Conservation (phyloP, 2,888 invertebrate genomes). For the Erebia ligea region DNA sequence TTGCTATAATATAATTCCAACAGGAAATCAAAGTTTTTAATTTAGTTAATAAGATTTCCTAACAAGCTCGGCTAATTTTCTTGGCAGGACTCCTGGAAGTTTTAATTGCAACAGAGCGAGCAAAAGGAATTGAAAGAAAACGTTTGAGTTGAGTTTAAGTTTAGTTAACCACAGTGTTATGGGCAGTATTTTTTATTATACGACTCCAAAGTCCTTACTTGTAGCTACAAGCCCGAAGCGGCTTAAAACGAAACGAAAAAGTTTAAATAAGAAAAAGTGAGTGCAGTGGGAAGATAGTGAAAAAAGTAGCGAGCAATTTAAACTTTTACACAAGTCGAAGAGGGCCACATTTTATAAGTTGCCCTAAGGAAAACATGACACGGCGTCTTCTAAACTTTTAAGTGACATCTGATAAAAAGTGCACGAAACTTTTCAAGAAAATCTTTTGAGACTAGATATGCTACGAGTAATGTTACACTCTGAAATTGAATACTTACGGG, state of each 20-base stretch:
- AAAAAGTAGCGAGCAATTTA: conserved; percentile 77
- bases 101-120: conserved; percentile 33
- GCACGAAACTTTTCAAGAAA: background rate
- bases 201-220: conserved; percentile 46
- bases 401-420: conserved; percentile 13
- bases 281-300: conserved; percentile 75
- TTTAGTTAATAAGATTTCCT: conserved; percentile 26
- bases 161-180: conserved; percentile 40
- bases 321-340: conserved; percentile 66
- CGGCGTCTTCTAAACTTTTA: conserved; percentile 33
- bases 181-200: conserved; percentile 48
- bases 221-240: conserved; percentile 51
- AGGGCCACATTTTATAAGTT: conserved; percentile 72
- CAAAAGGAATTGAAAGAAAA: conserved; percentile 40
- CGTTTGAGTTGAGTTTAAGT: conserved; percentile 37
- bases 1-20: conserved; percentile 3
- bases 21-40: conserved; percentile 22
- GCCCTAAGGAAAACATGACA: conserved; percentile 61
- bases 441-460: background rate
- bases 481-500: no score
- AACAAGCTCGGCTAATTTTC: conserved; percentile 28
- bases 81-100: conserved; percentile 28
- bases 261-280: conserved; percentile 81
- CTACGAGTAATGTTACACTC: no score
- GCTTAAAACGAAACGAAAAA: conserved; percentile 75